Base-by-base conservation (phyloP, 1,140 invertebrate genomes). In the Drosophila orosa region DNA sequence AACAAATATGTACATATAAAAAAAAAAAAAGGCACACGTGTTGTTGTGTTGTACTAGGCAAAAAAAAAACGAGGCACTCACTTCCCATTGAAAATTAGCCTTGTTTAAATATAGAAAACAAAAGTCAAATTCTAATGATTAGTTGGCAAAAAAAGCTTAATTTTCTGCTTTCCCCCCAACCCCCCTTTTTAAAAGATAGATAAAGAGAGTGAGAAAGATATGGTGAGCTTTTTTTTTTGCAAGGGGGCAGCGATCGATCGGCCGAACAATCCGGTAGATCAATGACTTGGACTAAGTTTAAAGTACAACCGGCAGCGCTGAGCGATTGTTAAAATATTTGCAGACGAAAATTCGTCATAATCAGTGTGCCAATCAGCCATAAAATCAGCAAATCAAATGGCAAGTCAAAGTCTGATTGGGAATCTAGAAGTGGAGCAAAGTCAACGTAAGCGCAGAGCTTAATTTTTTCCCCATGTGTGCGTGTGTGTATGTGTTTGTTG, bases 241-340 rank as follows among this genome's bases (percentile, higher is more conserved):
- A 22, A 10, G 42, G 54, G 54, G 56, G 39, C 62, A 58, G 52
- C 61, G 59, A 44, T 56, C 68, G 35, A 50, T 45, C 50, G 45
- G 7, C 27, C 27, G 27, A 29, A 29, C 27, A n/a, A 39, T 39
- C 37, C 5, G 48, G 8, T 19, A 1, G 60, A 50, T 42, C 25
- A 45, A 27, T 60, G 63, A 80, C 58, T 63, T 80, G 39, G 58
- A 80, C 65, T 33, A 74, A 80, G 78, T 80, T 71, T 69, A 80
- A 80, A 80, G 78, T 80, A 74, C 77, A 15, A 40, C 27, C 27
- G 27, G 48, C 48, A 15, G 3, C 7, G 39, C 24, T 35, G 29
- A 47, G 29, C 31, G 47, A 77, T 63, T 47, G 29, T 44, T 37
- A 19, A 45, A 47, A 56, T 58, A 48, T 35, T 22, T 69, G 65